Conservation (phyloP, 2,888 invertebrate species). For the Andricus quercusramuli region DNA sequence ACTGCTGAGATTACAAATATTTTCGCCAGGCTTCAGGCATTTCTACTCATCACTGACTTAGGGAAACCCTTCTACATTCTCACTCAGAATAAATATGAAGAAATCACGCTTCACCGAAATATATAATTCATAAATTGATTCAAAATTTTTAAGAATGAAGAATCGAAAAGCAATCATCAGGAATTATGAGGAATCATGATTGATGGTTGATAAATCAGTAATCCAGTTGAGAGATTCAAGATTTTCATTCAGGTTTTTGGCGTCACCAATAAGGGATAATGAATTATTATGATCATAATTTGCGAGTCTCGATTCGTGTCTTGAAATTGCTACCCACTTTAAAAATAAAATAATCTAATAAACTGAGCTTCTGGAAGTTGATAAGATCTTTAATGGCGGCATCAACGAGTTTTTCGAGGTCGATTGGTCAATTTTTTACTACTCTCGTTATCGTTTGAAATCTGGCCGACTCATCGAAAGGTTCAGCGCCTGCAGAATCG, state of each 20-base stretch:
- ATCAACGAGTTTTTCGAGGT: conserved; percentile 2
- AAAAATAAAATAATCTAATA: background rate
- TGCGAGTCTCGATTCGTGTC: too few relatives aligned
- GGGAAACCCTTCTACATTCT: background rate
- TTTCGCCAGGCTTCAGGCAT: conserved; percentile 46
- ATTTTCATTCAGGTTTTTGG: too few relatives aligned
- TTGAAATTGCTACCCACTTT: too few relatives aligned
- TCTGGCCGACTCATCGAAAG: conserved; percentile 50
- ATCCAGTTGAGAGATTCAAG: too few relatives aligned
- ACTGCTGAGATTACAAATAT: conserved; percentile 60
- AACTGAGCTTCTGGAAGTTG: background rate
- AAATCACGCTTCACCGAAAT: background rate
- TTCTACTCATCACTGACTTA: background rate
- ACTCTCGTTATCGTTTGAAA: conserved; percentile 41
- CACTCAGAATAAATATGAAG: background rate
- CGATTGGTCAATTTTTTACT: conserved; percentile 60
- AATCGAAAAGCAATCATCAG: too few relatives aligned
- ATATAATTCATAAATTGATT: too few relatives aligned
- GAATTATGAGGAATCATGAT: too few relatives aligned
- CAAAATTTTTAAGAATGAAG: too few relatives aligned
- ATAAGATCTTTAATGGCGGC: background rate
- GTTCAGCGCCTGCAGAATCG: conserved; percentile 67
- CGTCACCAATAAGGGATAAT: too few relatives aligned
- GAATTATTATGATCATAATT: too few relatives aligned
- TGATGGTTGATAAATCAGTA: too few relatives aligned